Percentiles rank a stretch among this genome's conserved stretches.
phyloP scores from a whole-genome alignment of 2,888 invertebrate genomes.

The Eutolmus rufibarbis region DNA sequence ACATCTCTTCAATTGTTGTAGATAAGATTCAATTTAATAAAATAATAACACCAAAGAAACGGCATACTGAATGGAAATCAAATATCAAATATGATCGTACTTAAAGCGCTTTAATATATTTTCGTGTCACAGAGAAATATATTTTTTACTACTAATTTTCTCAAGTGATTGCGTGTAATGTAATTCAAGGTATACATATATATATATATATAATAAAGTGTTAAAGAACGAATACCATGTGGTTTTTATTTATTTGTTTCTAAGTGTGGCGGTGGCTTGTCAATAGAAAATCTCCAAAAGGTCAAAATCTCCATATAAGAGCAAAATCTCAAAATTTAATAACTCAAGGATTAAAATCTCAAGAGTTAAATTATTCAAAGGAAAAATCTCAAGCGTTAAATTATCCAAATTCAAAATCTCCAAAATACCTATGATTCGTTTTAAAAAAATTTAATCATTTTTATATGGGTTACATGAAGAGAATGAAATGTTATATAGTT shows the following conservation, averaged over 20 bases:
- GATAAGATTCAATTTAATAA: constrained; percentile 5
- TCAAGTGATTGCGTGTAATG: constrained; percentile 33
- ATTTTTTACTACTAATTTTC: constrained; percentile 38
- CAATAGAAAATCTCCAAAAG: no score
- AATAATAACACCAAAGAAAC: constrained; percentile 36
- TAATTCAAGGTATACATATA: neutral
- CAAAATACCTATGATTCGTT: no score
- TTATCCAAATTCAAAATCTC: no score
- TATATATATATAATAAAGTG: neutral
- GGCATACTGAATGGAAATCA: constrained; percentile 24
- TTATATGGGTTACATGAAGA: no score
- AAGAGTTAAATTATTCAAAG: no score
- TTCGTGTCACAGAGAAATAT: constrained; percentile 39
- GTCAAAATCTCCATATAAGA: no score
- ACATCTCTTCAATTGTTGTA: constrained; percentile 19
- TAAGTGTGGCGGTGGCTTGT: no score
- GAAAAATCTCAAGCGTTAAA: no score
- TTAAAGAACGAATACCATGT: neutral
- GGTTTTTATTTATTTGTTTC: neutral
- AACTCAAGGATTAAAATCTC: no score
- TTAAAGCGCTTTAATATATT: constrained; percentile 38
- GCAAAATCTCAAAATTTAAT: no score
- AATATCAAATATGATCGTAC: constrained; percentile 24
- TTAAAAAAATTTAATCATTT: no score
- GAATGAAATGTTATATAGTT: no score